Conservation (phyloP, 1,140 invertebrate genomes). For the Caenorhabditis elegans region WBcel235 BX284604.4:3835501-3836000, state of each 20-base stretch:
- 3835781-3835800: neutral
- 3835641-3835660: slow-evolving; percentile 9
- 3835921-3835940: no score
- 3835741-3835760: no score
- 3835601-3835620: slow-evolving; percentile 30
- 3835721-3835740: no score
- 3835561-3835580: neutral
- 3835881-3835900: no score
- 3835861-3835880: neutral
- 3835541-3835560: neutral
- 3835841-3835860: neutral
- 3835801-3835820: slow-evolving; percentile 1
- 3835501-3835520: no score
- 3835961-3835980: no score
- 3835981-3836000: no score
- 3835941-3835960: no score
- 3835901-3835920: no score
- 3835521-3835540: no score
- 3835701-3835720: neutral
- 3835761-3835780: no score
- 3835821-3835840: neutral
- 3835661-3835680: slow-evolving; percentile 10
- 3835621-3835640: slow-evolving; percentile 12
- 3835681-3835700: neutral
- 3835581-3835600: neutral